Conservation (phyloP, 2,113 vertebrate genomes). For the Nothoprocta pentlandii region DNA sequence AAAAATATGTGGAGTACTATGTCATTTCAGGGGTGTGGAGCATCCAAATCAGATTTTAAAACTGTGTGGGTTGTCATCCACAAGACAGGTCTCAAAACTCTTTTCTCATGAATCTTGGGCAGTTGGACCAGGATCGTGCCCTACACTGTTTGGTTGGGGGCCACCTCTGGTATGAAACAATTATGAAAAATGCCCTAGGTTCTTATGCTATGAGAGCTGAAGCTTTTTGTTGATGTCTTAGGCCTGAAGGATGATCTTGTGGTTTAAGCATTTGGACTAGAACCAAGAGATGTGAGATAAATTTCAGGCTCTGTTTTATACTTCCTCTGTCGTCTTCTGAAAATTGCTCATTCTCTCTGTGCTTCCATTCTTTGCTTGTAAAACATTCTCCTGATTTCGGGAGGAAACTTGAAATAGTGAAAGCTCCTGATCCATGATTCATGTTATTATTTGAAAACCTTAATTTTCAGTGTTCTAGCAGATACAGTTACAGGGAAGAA, state of each 20-base stretch:
- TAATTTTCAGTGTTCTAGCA: background rate
- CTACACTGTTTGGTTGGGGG: background rate
- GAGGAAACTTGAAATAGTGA: accelerated
- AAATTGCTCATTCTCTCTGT: background rate
- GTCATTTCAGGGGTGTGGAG: background rate
- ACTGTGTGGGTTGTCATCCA: background rate
- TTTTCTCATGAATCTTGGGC: background rate
- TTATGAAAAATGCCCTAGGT: background rate
- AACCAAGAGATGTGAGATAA: conserved; percentile 45
- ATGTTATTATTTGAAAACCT: background rate
- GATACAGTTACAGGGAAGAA: background rate
- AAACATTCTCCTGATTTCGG: background rate
- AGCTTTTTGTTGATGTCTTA: background rate
- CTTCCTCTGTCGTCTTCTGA: conserved; percentile 40
- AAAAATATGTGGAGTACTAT: background rate
- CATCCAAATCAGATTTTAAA: background rate
- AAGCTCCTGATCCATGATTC: background rate
- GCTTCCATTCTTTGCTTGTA: background rate
- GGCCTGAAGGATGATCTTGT: conserved; percentile 31
- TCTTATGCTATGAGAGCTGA: background rate
- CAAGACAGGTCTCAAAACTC: background rate
- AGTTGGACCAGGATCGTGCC: background rate
- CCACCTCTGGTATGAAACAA: background rate
- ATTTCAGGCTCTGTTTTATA: conserved; percentile 28
- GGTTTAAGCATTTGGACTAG: conserved; percentile 37